Evolutionary conservation across 2,113 vertebrate species (phyloP).

Genomic region (Notarius quadriscutis): DNA sequence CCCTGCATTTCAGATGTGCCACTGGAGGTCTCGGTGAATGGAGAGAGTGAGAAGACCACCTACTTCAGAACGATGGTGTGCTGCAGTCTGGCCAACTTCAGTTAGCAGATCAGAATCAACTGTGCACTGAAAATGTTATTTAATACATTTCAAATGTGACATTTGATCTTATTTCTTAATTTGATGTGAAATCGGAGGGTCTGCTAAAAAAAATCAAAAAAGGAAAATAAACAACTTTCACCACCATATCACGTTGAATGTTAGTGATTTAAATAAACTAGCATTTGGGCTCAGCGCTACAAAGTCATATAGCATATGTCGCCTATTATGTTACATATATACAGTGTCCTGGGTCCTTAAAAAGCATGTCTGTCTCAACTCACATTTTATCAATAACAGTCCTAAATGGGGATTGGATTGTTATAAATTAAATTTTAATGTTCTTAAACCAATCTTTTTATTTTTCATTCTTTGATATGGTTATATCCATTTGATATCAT

Average conservation of each 20-base stretch:
- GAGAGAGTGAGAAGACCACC: slow-evolving; percentile 71
- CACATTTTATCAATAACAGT: background rate
- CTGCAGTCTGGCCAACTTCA: slow-evolving; percentile 69
- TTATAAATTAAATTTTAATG: background rate
- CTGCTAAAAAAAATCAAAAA: background rate
- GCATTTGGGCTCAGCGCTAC: background rate
- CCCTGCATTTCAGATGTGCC: slow-evolving; percentile 69
- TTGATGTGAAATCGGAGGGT: background rate
- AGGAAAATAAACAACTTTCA: background rate
- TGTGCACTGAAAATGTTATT: slow-evolving; percentile 1
- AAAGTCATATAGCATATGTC: background rate
- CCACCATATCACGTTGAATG: background rate
- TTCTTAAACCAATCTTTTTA: background rate
- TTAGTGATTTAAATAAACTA: background rate
- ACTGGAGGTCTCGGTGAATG: slow-evolving; percentile 70
- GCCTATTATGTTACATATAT: background rate
- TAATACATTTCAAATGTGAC: background rate
- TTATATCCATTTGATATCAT: background rate
- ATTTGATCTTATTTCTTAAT: background rate
- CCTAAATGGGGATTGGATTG: background rate
- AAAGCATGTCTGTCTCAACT: background rate
- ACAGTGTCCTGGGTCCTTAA: background rate
- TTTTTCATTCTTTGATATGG: background rate
- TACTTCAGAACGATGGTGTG: slow-evolving; percentile 73
- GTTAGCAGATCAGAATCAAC: slow-evolving; percentile 47